These are phyloP conservation scores for Sander vitreus DNA, from an alignment of 2,113 vertebrate genomes.

Conservation along the genomic window DNA sequence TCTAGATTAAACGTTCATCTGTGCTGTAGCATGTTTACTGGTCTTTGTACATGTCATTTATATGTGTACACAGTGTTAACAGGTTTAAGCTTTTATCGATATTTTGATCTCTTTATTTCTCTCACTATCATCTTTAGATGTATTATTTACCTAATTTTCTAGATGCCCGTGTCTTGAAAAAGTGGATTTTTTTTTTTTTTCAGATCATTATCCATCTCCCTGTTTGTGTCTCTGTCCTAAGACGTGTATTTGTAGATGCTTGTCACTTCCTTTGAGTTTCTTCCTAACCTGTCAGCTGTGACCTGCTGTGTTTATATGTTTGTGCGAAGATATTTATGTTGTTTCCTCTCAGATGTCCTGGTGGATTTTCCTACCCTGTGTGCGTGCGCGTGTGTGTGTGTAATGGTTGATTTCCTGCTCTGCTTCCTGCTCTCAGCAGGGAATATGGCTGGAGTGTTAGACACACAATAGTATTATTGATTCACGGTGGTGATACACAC, in stretches of 20 bases:
- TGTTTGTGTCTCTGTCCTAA: not conserved
- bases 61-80: not conserved
- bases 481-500: constrained; percentile 26
- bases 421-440: constrained; percentile 60
- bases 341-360: constrained; percentile 61
- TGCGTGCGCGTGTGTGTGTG: constrained; percentile 51
- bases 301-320: constrained; percentile 44
- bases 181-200: constrained; percentile 1
- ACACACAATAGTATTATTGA: constrained; percentile 50
- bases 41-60: not conserved
- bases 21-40: not conserved
- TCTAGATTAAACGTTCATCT: constrained; percentile 15
- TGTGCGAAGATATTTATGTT: constrained; percentile 41
- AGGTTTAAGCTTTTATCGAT: not conserved
- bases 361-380: constrained; percentile 45
- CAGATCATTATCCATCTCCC: not conserved
- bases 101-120: not conserved
- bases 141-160: not conserved
- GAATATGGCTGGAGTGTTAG: constrained; percentile 5
- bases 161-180: not conserved
- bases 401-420: constrained; percentile 62
- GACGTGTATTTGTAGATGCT: constrained; percentile 48
- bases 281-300: constrained; percentile 37
- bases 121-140: not conserved
- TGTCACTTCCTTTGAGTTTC: constrained; percentile 50